Evolutionary conservation across 2,888 invertebrate species (phyloP).

Genomic region (Orthonevra nobilis): DNA sequence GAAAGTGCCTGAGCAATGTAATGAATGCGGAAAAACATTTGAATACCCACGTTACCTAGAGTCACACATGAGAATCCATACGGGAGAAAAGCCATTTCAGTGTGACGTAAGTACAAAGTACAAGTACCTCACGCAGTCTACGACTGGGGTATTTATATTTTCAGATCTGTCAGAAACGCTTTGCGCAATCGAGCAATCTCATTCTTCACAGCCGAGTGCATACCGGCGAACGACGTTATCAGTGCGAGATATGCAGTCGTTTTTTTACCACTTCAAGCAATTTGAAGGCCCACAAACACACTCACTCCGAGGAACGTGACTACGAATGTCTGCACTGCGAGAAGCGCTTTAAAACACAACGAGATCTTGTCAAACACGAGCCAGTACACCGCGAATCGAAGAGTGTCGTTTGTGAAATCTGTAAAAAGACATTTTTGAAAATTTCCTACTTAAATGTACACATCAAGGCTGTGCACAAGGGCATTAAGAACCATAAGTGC

Average conservation of each 20-base stretch:
- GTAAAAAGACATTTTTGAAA: slow-evolving; percentile 73
- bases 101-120: slow-evolving; percentile 72
- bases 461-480: slow-evolving; percentile 72
- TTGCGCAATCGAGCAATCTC: slow-evolving; percentile 73
- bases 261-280: slow-evolving; percentile 74
- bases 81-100: slow-evolving; percentile 75
- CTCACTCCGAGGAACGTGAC: slow-evolving; percentile 71
- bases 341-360: slow-evolving; percentile 72
- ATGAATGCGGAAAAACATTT: slow-evolving; percentile 75
- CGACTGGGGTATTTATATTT: not conserved
- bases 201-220: slow-evolving; percentile 72
- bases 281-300: slow-evolving; percentile 73
- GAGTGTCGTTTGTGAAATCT: slow-evolving; percentile 72
- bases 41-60: slow-evolving; percentile 75
- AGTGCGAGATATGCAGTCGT: slow-evolving; percentile 74
- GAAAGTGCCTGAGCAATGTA: slow-evolving; percentile 74
- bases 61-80: slow-evolving; percentile 74
- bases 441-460: slow-evolving; percentile 73
- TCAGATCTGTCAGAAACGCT: slow-evolving; percentile 71
- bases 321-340: slow-evolving; percentile 71
- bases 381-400: slow-evolving; percentile 71
- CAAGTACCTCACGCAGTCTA: not conserved
- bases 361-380: slow-evolving; percentile 73
- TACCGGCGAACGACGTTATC: slow-evolving; percentile 72
- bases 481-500: slow-evolving; percentile 73